A percentile compares a stretch with the other conserved stretches of the same genome.
phyloP scores from a whole-genome alignment of 2,797 vertebrate species.

The Rhinatrema bivittatum region DNA sequence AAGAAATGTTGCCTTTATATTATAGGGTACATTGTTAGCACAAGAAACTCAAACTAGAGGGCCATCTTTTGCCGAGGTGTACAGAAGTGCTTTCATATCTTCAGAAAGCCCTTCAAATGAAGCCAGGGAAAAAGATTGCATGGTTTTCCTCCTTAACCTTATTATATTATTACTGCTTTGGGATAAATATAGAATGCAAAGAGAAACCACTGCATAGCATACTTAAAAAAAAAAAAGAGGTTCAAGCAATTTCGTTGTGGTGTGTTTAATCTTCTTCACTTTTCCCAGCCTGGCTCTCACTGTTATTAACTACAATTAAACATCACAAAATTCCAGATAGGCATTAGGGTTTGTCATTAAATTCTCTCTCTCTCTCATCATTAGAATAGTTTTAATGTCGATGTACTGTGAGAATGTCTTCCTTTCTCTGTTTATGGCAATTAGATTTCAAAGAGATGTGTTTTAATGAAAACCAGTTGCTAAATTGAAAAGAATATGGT shows the following conservation, averaged over 20 bases:
- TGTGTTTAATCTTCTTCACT: slow-evolving; percentile 18
- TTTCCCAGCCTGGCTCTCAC: slow-evolving; percentile 19
- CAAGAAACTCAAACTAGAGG: no score
- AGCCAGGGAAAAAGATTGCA: slow-evolving; percentile 5
- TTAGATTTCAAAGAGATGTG: slow-evolving; percentile 5
- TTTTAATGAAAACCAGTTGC: slow-evolving; percentile 9
- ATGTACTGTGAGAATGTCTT: slow-evolving; percentile 11
- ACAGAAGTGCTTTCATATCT: accelerated
- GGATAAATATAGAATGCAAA: slow-evolving; percentile 17
- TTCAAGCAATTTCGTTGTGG: slow-evolving; percentile 22
- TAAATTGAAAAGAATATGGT: slow-evolving; percentile 5
- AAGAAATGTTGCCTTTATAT: no score
- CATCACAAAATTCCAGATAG: slow-evolving; percentile 24
- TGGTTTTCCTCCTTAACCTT: slow-evolving; percentile 1
- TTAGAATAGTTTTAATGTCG: slow-evolving; percentile 9
- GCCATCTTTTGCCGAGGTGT: no score
- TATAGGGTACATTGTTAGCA: no score
- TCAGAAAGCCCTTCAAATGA: slow-evolving; percentile 1
- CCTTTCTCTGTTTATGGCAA: slow-evolving; percentile 9
- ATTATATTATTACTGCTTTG: slow-evolving; percentile 20
- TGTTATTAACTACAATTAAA: slow-evolving; percentile 27
- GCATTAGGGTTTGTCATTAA: slow-evolving; percentile 23
- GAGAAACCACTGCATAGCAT: slow-evolving; percentile 10
- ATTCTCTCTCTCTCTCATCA: slow-evolving; percentile 9
- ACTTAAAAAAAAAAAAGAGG: no score